A percentile compares a stretch with the other conserved stretches of the same genome.
These are phyloP conservation scores for Balaeniceps rex DNA, from an alignment of 2,113 vertebrate species.

Conservation along the genomic window DNA sequence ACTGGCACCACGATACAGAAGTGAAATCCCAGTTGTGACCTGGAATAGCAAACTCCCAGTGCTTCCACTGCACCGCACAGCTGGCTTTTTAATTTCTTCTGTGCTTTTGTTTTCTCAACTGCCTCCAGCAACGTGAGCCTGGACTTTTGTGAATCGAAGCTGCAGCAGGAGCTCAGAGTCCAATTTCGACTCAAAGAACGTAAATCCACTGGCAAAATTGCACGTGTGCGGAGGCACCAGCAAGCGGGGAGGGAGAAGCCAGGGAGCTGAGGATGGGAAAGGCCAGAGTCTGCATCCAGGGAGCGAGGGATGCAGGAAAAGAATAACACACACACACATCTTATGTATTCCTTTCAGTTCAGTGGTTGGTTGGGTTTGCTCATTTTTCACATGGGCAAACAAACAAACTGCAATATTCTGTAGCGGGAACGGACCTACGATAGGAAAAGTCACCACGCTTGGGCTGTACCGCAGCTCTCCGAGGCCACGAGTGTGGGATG, in stretches of 20 bases:
- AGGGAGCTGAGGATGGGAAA: background rate
- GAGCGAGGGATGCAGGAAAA: background rate
- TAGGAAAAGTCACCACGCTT: fast-evolving
- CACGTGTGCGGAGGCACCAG: fast-evolving
- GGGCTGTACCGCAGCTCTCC: background rate
- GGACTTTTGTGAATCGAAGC: background rate
- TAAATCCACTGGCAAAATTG: background rate
- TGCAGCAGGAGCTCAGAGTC: background rate
- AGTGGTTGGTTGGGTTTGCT: background rate
- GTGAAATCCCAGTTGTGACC: background rate
- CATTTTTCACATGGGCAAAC: background rate
- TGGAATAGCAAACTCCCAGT: background rate
- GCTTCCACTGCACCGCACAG: background rate
- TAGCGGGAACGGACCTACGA: fast-evolving
- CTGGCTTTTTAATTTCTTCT: background rate
- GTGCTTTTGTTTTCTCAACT: background rate
- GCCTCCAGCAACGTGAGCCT: background rate
- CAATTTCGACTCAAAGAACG: fast-evolving
- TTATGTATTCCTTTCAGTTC: background rate
- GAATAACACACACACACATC: background rate
- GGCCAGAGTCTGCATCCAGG: background rate
- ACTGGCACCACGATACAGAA: background rate
- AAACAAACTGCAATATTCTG: background rate
- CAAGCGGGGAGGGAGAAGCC: background rate
- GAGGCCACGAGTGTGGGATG: fast-evolving